Conservation (phyloP, 30 jellyfish, hydroid and myxozoan species). For the Aurelia coerulea region DNA sequence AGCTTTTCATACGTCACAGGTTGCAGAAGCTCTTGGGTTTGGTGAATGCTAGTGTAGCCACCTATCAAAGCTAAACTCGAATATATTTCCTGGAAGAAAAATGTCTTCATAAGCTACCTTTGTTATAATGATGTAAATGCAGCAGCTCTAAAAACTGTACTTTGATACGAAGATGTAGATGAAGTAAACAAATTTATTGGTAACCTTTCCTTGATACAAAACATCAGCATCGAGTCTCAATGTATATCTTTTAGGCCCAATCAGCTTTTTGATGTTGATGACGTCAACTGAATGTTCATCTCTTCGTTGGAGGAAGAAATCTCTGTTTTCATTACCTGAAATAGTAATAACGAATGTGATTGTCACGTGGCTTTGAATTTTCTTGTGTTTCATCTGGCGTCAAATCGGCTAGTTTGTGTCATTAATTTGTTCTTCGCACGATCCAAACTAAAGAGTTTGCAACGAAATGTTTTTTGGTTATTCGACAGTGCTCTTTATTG, state of each 20-base stretch:
- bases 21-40: no score
- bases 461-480: no score
- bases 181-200: conserved; percentile 72
- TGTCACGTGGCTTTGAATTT: no score
- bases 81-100: background rate
- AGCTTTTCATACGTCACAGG: no score
- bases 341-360: background rate
- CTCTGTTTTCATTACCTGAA: conserved; percentile 65
- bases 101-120: background rate
- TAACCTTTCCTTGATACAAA: conserved; percentile 47
- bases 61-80: background rate
- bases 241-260: conserved; percentile 62
- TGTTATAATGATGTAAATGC: background rate
- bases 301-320: conserved; percentile 43
- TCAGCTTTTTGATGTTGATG: conserved; percentile 63
- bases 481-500: no score
- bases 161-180: conserved; percentile 52
- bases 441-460: background rate
- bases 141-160: conserved; percentile 42
- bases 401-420: no score
- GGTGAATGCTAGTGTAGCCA: no score
- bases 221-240: conserved; percentile 63
- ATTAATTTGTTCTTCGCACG: background rate
- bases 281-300: conserved; percentile 44
- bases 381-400: no score